Evolutionary conservation across 2,113 vertebrate species (phyloP).

Genomic region (Mirounga angustirostris): DNA sequence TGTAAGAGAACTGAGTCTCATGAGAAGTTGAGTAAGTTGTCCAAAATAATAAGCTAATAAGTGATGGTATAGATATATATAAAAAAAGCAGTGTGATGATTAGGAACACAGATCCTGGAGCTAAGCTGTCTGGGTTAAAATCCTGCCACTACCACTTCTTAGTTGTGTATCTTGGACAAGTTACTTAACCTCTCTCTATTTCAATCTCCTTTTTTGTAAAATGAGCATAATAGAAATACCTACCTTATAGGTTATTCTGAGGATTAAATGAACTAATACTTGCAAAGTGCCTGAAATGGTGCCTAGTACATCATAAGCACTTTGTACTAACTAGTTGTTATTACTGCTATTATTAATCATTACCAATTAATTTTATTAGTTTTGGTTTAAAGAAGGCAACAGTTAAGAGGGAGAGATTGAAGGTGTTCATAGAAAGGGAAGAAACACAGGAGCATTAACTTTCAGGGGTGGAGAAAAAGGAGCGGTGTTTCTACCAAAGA

Average conservation of each 20-base stretch:
- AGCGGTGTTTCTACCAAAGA: not conserved
- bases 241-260: not conserved
- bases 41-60: not conserved
- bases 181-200: not conserved
- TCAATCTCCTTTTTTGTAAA: not conserved
- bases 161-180: not conserved
- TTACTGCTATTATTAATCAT: constrained; percentile 30
- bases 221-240: not conserved
- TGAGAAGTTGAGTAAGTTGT: not conserved
- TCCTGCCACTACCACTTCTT: not conserved
- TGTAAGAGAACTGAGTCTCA: not conserved
- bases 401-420: not conserved
- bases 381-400: not conserved
- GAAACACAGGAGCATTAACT: not conserved
- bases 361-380: constrained; percentile 25
- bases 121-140: not conserved
- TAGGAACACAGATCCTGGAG: not conserved
- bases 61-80: not conserved
- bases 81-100: not conserved
- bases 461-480: not conserved
- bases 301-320: not conserved
- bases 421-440: not conserved
- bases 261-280: constrained; percentile 21
- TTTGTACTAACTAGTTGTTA: not conserved
- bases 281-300: not conserved